Conservation (phyloP, 1,140 invertebrate genomes). For the Listronotus bonariensis region DNA sequence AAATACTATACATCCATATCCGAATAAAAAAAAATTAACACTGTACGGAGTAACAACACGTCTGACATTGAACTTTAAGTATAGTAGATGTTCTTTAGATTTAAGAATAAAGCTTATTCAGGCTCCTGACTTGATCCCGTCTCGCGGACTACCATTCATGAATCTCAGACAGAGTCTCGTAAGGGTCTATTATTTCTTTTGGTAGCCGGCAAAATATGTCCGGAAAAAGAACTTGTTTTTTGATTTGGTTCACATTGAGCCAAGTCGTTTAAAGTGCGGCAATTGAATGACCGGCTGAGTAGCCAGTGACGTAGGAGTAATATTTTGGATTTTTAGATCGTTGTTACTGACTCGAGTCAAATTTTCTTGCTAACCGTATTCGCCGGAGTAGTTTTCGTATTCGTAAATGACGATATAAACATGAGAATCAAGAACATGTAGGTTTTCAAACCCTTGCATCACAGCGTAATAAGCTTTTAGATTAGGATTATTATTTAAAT, state of each 20-base stretch:
- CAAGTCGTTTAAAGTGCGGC: conserved; percentile 1
- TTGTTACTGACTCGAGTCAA: too few species aligned
- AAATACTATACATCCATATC: too few species aligned
- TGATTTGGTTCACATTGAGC: conserved; percentile 1
- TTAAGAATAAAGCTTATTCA: conserved; percentile 14
- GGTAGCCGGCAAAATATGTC: conserved; percentile 4
- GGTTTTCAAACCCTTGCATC: too few species aligned
- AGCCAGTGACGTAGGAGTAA: conserved; percentile 6
- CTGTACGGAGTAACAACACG: background rate
- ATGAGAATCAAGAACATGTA: too few species aligned
- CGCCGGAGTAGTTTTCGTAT: too few species aligned
- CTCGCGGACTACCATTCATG: conserved; percentile 26
- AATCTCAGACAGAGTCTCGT: conserved; percentile 13
- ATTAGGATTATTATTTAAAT: too few species aligned
- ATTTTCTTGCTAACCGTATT: too few species aligned
- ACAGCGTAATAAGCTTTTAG: too few species aligned
- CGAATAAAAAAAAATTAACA: too few species aligned
- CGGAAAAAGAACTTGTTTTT: conserved; percentile 20
- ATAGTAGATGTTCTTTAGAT: conserved; percentile 12
- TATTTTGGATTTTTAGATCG: too few species aligned
- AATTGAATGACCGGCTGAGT: conserved; percentile 17
- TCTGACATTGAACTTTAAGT: conserved; percentile 30
- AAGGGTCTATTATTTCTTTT: conserved; percentile 19
- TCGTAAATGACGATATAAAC: too few species aligned
- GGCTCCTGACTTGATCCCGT: conserved; percentile 7